Conservation (phyloP, 2,113 vertebrate species). For the Myotis davidii region DNA sequence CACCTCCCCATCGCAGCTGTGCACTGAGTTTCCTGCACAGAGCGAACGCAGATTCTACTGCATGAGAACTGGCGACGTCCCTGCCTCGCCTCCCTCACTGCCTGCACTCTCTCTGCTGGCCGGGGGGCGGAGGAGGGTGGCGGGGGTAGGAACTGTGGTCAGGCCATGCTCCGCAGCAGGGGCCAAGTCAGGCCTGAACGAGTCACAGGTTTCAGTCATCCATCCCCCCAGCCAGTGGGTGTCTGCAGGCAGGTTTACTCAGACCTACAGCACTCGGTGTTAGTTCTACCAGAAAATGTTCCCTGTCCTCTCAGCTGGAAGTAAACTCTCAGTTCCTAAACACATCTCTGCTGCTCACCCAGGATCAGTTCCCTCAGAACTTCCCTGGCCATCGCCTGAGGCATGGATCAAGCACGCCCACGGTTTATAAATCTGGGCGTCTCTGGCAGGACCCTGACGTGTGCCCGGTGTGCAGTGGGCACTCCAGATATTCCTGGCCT, state of each 20-base stretch:
- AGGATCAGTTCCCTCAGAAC: neutral
- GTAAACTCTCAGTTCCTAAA: neutral
- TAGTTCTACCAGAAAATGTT: neutral
- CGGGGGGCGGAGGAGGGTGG: fast-evolving
- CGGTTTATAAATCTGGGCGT: neutral
- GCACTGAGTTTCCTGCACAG: neutral
- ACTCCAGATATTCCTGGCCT: neutral
- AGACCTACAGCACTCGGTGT: neutral
- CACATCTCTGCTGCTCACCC: neutral
- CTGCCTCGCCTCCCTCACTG: neutral
- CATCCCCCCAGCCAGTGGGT: neutral
- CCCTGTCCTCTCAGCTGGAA: neutral
- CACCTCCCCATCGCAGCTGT: neutral
- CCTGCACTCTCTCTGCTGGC: neutral
- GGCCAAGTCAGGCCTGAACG: neutral
- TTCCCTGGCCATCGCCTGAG: neutral
- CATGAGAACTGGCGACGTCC: no score
- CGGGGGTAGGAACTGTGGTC: no score
- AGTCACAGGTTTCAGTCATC: neutral
- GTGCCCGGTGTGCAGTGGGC: neutral
- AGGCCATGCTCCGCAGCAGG: neutral
- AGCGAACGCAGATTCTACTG: fast-evolving
- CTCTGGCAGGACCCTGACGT: neutral
- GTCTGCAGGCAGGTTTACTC: neutral
- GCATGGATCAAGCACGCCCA: neutral